Evolutionary conservation across 2,113 vertebrate species (phyloP), one percentile per base, ranked within the genome.

Genomic region (Alethe diademata): DNA sequence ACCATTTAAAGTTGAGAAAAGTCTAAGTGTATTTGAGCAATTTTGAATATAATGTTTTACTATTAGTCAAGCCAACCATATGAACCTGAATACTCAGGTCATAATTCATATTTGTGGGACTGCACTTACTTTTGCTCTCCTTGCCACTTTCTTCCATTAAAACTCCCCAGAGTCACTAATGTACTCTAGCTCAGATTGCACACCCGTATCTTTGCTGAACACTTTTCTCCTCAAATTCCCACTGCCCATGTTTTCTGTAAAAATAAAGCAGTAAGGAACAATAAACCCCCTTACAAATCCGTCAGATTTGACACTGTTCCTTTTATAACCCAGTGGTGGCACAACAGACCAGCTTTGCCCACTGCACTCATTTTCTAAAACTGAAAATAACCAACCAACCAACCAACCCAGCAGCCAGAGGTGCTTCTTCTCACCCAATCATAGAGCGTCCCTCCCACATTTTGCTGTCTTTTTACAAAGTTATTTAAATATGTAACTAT

Each of bases 241-340:
- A 76, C 51, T 90, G 66, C 85, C 85, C 25, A 9, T 33, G 16
- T 93, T 94, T 88, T 69, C 85, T 94, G 54, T 19, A 93, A 95
- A 95, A 96, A 93, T 93, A 95, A 82, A 96, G 54, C 54, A 53
- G 61, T 53, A 18, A 75, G 38, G 31, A 88, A 62, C 66, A 90
- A 31, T 35, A 10, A 65, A 88, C 69, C 64, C 12, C 19, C 14
- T 72, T 8, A 62, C 14, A 66, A 92, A 89, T 14, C 25, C 19
- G 74, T 71, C 36, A 29, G 26, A 31, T 73, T 50, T 87, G 22
- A 84, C 83, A 48, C 2, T 35, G 19, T 51, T 89, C 80, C 60
- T 54, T 86, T 69, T 36, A 6, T 29, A 78, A 81, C 25, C n/a
- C 76, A 82, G 86, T 38, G 42, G 61, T n/a, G 50, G 40, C 78